These are phyloP conservation scores for Synergus itoensis DNA, from an alignment of 2,888 invertebrate genomes.

Conservation along the genomic window DNA sequence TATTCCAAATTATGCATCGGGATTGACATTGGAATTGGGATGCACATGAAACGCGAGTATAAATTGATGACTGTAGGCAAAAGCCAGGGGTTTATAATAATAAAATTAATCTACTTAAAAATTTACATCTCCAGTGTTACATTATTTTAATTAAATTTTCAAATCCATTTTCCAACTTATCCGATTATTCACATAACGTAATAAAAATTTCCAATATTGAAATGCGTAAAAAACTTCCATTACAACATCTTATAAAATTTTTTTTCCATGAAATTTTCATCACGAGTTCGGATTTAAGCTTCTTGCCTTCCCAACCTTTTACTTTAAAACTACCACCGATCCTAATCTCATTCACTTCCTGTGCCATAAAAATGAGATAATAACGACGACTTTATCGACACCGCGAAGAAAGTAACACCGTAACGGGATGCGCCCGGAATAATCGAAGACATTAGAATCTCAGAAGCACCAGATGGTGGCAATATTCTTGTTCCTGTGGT, in stretches of 20 bases:
- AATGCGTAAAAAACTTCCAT: not conserved
- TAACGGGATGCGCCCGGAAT: constrained; percentile 25
- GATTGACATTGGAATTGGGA: constrained; percentile 72
- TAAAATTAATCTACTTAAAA: constrained; percentile 49
- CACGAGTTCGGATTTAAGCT: not conserved
- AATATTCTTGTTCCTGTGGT: not conserved
- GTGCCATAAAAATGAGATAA: constrained; percentile 32
- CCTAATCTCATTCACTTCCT: constrained; percentile 24
- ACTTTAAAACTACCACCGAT: constrained; percentile 17
- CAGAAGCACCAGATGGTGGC: constrained; percentile 24
- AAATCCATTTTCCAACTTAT: too few species aligned
- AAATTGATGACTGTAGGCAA: constrained; percentile 77
- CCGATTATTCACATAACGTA: too few species aligned
- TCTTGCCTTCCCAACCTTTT: not conserved
- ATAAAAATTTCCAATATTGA: too few species aligned
- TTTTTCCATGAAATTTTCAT: constrained; percentile 27
- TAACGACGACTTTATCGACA: constrained; percentile 33
- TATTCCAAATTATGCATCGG: constrained; percentile 67
- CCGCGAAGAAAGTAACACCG: constrained; percentile 30
- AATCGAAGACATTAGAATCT: constrained; percentile 36
- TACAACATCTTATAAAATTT: not conserved
- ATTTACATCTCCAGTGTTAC: too few species aligned
- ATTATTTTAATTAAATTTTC: too few species aligned
- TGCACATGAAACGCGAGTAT: constrained; percentile 64
- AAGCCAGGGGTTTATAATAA: constrained; percentile 77